Base-by-base conservation (phyloP, 1,140 invertebrate genomes). In the Lasaia peninsularis region DNA sequence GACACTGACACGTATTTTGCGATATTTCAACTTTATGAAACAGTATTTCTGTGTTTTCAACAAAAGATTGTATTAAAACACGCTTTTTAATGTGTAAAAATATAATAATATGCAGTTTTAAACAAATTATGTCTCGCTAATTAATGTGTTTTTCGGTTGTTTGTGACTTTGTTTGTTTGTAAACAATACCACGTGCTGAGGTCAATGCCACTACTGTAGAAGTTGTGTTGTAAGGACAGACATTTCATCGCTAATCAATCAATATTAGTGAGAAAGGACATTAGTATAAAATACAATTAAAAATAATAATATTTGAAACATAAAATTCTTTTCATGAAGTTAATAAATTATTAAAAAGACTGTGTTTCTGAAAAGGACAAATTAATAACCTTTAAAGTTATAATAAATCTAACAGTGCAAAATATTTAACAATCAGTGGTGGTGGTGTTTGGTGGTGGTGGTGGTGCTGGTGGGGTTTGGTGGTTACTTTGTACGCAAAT, bases 161-260 rank as follows among this genome's bases (percentile, higher is more conserved):
- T 60, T 60, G 53, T 57, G 8, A 31, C 54, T 63, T 68, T 64
- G 49, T 69, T 74, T 80, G 74, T 80, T 77, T 69, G 64, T 62
- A 67, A 80, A 80, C 72, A 80, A 56, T 37, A 31, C 24, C 61
- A 65, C 58, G 58, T 58, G 48, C 53, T 54, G n/a, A 28, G 56
- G 33, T 67, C 53, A 61, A 48, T 61, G 58, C 52, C 44, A 54
- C 57, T 54, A 61, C 48, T 61, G n/a, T n/a, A n/a, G n/a, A n/a
- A 60, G 53, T 48, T 4, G 1, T 51, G 6, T 16, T 9, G 21
- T 24, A 10, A 40, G 8, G 6, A 40, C 14, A 40, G 14, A 16
- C 9, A 9, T 40, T 14, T 37, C 12, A 7, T 6, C 1, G 7
- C 16, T 12, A 12, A 16, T 14, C 7, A 37, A 1, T 16, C 7